A percentile compares a stretch with the other conserved stretches of the same genome.
Conservation (phyloP, 2,113 vertebrate genomes). For the Dicentrarchus labrax region DNA sequence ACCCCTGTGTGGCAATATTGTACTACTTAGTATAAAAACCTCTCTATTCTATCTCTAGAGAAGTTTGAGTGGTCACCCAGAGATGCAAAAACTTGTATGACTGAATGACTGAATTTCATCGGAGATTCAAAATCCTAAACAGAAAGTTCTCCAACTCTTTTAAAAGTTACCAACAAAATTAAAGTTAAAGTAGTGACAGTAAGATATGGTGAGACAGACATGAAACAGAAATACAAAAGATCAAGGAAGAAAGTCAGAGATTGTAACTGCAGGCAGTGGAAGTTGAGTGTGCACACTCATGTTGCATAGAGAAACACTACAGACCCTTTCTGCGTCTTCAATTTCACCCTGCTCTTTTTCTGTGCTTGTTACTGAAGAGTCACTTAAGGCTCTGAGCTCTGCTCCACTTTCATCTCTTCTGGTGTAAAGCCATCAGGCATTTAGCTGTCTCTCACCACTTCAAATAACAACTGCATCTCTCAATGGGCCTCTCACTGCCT, state of each 20-base stretch:
- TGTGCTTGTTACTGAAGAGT: conserved; percentile 52
- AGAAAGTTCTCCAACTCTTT: conserved; percentile 1
- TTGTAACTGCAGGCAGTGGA: conserved; percentile 18
- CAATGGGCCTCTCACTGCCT: conserved; percentile 21
- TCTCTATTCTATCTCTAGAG: conserved; percentile 38
- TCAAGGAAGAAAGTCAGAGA: neutral
- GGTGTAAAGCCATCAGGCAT: conserved; percentile 33
- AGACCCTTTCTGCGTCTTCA: conserved; percentile 16
- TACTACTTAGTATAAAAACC: conserved; percentile 41
- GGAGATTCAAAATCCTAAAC: neutral
- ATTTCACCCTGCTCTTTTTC: conserved; percentile 26
- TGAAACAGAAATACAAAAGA: neutral
- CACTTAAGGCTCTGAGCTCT: conserved; percentile 47
- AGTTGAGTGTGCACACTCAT: conserved; percentile 26
- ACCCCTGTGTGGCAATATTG: conserved; percentile 23
- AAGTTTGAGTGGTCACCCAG: conserved; percentile 44
- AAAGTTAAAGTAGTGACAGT: neutral
- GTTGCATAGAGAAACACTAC: conserved; percentile 33
- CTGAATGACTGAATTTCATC: neutral
- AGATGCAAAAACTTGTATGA: conserved; percentile 14
- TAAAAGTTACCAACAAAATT: neutral
- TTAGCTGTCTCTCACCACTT: conserved; percentile 61
- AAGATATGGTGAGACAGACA: too few species aligned
- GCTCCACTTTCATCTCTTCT: conserved; percentile 56
- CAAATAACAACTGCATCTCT: conserved; percentile 49